These are phyloP conservation scores for Campopleginae sp. DNA, from an alignment of 2,888 invertebrate species.

Conservation along the genomic window DNA sequence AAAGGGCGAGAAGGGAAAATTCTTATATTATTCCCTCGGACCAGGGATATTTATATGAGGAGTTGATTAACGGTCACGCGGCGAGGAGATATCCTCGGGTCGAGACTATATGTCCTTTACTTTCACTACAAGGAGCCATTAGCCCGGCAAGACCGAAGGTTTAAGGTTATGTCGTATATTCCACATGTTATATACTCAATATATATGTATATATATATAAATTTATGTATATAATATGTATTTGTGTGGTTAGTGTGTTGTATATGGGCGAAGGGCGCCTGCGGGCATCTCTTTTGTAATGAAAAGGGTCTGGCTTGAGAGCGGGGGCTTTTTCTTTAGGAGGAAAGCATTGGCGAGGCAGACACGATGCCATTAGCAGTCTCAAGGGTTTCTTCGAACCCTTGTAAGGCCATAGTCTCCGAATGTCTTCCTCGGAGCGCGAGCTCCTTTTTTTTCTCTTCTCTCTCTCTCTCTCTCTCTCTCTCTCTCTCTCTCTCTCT, in stretches of 20 bases:
- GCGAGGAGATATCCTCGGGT: slow-evolving; percentile 10
- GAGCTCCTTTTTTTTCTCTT: not conserved
- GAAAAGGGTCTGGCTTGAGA: slow-evolving; percentile 60
- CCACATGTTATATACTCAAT: not conserved
- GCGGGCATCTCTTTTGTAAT: slow-evolving; percentile 41
- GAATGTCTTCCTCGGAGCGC: slow-evolving; percentile 17
- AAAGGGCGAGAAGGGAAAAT: slow-evolving; percentile 30
- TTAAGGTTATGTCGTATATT: slow-evolving; percentile 21
- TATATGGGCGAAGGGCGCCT: slow-evolving; percentile 46
- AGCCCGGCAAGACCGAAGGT: slow-evolving; percentile 36
- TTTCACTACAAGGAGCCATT: slow-evolving; percentile 29
- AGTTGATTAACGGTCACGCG: slow-evolving; percentile 60
- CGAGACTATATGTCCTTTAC: not conserved
- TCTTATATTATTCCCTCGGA: slow-evolving; percentile 47
- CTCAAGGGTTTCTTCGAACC: slow-evolving; percentile 59
- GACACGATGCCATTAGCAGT: slow-evolving; percentile 66
- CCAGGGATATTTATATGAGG: slow-evolving; percentile 58
- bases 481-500: not conserved
- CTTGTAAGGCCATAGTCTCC: slow-evolving; percentile 29
- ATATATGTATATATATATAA: not conserved
- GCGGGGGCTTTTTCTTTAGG: slow-evolving; percentile 50
- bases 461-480: not conserved
- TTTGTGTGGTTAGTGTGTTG: not conserved
- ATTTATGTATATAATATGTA: not conserved
- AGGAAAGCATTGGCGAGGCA: slow-evolving; percentile 31